These are phyloP conservation scores for Exephanes ischioxanthus DNA, from an alignment of 2,888 invertebrate genomes.

Conservation along the genomic window DNA sequence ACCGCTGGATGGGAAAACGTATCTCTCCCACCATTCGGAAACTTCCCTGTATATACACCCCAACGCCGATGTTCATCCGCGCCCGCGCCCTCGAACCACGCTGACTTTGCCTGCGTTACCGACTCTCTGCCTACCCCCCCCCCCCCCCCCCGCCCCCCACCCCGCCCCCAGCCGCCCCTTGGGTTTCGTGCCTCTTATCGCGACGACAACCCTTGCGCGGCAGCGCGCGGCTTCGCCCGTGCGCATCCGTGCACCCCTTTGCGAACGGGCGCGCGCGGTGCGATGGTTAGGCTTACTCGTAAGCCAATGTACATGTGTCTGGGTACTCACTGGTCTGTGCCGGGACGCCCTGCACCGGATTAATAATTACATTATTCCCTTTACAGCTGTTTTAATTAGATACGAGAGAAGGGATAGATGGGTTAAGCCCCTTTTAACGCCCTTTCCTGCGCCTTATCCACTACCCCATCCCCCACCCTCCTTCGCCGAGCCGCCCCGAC, in stretches of 20 bases:
- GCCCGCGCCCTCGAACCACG: slow-evolving; percentile 58
- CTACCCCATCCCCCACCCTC: no score
- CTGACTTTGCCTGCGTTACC: slow-evolving; percentile 33
- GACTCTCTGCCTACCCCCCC: background rate
- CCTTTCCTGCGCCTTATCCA: background rate
- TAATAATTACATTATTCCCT: slow-evolving; percentile 27
- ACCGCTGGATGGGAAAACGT: slow-evolving; percentile 34
- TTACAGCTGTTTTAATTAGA: slow-evolving; percentile 37
- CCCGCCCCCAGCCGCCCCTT: slow-evolving; percentile 11
- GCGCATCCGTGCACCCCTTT: slow-evolving; percentile 52
- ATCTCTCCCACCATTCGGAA: slow-evolving; percentile 48
- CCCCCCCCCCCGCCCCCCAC: slow-evolving; percentile 10
- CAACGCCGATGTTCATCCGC: slow-evolving; percentile 38
- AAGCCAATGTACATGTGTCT: slow-evolving; percentile 16
- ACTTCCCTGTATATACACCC: slow-evolving; percentile 17
- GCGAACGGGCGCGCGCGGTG: slow-evolving; percentile 48
- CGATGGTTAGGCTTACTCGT: slow-evolving; percentile 63
- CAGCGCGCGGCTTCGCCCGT: slow-evolving; percentile 44
- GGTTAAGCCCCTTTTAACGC: slow-evolving; percentile 5
- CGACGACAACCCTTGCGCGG: slow-evolving; percentile 64
- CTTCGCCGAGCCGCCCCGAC: background rate
- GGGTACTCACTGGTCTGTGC: slow-evolving; percentile 60
- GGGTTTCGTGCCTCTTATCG: slow-evolving; percentile 64
- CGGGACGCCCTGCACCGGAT: slow-evolving; percentile 28
- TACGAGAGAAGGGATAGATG: slow-evolving; percentile 2